Conservation (phyloP, 2,888 invertebrate genomes). For the Melieria omissa region DNA sequence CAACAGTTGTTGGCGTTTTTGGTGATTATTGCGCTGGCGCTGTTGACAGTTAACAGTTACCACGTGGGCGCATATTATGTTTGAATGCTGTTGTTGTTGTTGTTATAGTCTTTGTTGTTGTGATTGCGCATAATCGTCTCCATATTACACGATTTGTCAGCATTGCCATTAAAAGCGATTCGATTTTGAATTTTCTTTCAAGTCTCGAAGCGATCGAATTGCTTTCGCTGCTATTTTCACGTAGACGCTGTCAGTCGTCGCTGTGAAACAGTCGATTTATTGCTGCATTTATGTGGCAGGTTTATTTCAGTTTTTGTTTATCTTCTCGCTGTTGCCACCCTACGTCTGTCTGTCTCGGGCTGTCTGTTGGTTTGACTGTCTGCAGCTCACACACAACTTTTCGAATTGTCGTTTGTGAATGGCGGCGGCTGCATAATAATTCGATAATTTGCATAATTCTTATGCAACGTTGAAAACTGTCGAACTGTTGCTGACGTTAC, state of each 20-base stretch:
- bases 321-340: too few relatives aligned
- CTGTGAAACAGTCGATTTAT: too few relatives aligned
- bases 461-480: slow-evolving; percentile 8
- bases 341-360: too few relatives aligned
- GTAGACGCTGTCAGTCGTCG: background rate
- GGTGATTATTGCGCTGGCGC: too few relatives aligned
- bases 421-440: slow-evolving; percentile 14
- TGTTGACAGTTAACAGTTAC: too few relatives aligned
- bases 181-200: too few relatives aligned
- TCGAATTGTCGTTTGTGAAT: background rate
- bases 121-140: slow-evolving; percentile 8
- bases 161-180: background rate
- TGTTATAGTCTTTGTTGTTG: too few relatives aligned
- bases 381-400: background rate
- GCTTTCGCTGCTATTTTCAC: background rate
- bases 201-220: background rate
- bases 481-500: too few relatives aligned
- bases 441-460: slow-evolving; percentile 25
- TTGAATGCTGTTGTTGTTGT: too few relatives aligned
- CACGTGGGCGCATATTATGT: too few relatives aligned
- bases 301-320: slow-evolving; percentile 4
- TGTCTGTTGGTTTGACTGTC: too few relatives aligned
- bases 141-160: slow-evolving; percentile 10
- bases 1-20: too few relatives aligned
- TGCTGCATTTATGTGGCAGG: background rate